Evolutionary conservation across 35 echinoderm and acorn worm species (phyloP).

Genomic region (Anneissia japonica): DNA sequence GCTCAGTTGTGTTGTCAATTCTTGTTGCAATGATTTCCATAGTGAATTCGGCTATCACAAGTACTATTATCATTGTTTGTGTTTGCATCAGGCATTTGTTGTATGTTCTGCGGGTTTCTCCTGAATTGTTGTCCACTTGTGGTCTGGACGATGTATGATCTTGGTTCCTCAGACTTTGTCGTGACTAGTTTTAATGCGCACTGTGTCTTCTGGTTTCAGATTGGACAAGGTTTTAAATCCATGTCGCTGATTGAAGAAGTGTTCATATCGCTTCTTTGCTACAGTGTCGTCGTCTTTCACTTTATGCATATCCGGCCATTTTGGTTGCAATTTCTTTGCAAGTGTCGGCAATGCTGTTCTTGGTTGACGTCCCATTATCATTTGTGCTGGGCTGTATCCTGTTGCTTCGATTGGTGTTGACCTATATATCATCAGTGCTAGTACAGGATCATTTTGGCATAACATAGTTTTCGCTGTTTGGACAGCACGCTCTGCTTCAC

Average conservation of each 20-base stretch:
- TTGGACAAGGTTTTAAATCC: too few relatives aligned
- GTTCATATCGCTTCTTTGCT: neutral
- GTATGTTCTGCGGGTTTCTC: too few relatives aligned
- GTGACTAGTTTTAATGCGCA: too few relatives aligned
- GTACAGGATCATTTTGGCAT: neutral
- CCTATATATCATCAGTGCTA: conserved; percentile 20
- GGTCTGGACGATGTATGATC: neutral
- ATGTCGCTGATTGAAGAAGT: neutral
- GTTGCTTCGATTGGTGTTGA: neutral
- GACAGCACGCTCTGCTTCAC: conserved; percentile 18
- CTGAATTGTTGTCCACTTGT: too few relatives aligned
- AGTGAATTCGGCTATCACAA: too few relatives aligned
- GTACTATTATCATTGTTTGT: too few relatives aligned
- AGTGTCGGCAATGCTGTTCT: neutral
- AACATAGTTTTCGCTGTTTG: conserved; percentile 16
- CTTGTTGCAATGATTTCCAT: too few relatives aligned
- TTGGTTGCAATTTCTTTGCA: neutral
- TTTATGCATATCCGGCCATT: neutral
- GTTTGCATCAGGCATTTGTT: too few relatives aligned
- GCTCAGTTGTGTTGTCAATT: too few relatives aligned
- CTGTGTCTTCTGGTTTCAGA: too few relatives aligned
- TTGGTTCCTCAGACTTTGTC: neutral
- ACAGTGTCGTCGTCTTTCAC: neutral
- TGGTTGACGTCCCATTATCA: neutral
- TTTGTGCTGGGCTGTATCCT: neutral